Evolutionary conservation across 2,113 vertebrate species (phyloP).

Genomic region (Takifugu flavidus): DNA sequence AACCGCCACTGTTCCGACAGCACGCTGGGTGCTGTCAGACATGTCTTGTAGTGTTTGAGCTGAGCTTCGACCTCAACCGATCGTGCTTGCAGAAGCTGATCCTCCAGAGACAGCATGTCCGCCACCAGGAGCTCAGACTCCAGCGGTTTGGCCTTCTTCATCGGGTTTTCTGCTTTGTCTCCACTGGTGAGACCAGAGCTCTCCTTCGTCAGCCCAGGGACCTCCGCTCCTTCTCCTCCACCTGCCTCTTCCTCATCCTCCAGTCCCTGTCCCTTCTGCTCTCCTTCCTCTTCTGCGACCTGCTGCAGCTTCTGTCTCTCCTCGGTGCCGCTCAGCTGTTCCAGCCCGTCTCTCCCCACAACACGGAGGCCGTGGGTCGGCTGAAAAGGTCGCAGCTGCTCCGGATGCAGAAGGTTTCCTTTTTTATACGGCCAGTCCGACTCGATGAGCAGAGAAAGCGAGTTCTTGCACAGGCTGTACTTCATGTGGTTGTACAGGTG

Average conservation of each 20-base stretch:
- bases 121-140: conserved; percentile 81
- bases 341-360: conserved; percentile 52
- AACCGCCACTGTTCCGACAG: conserved; percentile 85
- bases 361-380: conserved; percentile 44
- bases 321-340: conserved; percentile 39
- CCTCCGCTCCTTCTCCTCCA: conserved; percentile 44
- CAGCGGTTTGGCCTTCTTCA: conserved; percentile 72
- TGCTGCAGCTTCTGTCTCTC: conserved; percentile 52
- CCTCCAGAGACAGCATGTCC: conserved; percentile 80
- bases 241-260: conserved; percentile 55
- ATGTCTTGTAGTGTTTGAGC: conserved; percentile 80
- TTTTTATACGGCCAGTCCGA: conserved; percentile 93
- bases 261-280: conserved; percentile 54
- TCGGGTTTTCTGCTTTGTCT: conserved; percentile 38
- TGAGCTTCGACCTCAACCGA: conserved; percentile 78
- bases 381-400: conserved; percentile 81
- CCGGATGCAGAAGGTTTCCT: conserved; percentile 79
- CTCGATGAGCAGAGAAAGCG: conserved; percentile 91
- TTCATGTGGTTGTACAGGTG: conserved; percentile 99
- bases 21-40: conserved; percentile 66
- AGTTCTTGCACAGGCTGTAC: conserved; percentile 98
- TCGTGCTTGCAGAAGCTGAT: conserved; percentile 70
- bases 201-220: conserved; percentile 34
- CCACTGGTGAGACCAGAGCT: conserved; percentile 10
- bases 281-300: conserved; percentile 65